These are phyloP conservation scores for Larimichthys polyactis DNA, from an alignment of 2,113 vertebrate genomes.

Conservation along the genomic window DNA sequence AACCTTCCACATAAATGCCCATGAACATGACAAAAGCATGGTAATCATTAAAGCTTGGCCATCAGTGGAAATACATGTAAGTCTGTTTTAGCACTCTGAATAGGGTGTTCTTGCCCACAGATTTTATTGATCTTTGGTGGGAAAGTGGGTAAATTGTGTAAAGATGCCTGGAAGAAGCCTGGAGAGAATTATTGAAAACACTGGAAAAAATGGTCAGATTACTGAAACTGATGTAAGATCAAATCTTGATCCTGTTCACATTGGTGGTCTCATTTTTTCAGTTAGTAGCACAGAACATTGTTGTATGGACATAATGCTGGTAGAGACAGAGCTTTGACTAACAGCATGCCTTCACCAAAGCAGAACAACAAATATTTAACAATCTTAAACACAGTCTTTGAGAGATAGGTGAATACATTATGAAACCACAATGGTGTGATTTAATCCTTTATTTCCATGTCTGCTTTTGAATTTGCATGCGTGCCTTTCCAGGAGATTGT, in stretches of 20 bases:
- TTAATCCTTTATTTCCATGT: neutral
- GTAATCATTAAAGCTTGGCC: constrained; percentile 62
- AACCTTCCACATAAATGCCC: constrained; percentile 46
- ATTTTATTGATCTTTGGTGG: constrained; percentile 55
- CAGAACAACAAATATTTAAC: constrained; percentile 33
- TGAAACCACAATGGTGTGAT: neutral
- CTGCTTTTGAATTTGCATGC: too few species aligned
- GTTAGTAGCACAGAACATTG: neutral
- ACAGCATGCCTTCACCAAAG: neutral
- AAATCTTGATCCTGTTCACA: constrained; percentile 10
- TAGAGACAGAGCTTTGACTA: neutral
- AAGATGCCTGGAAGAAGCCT: constrained; percentile 6
- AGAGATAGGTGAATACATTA: constrained; percentile 1
- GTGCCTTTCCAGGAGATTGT: neutral
- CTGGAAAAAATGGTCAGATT: neutral
- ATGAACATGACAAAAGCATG: constrained; percentile 70
- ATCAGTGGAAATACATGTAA: constrained; percentile 42
- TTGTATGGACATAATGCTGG: neutral
- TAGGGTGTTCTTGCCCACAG: constrained; percentile 35
- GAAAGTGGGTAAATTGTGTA: constrained; percentile 20
- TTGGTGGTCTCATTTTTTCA: neutral
- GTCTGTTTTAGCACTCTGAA: constrained; percentile 31
- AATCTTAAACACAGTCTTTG: neutral
- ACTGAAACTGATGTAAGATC: constrained; percentile 9
- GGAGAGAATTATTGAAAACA: neutral